Percentiles rank a stretch among this genome's conserved stretches.
phyloP scores from a whole-genome alignment of 2,888 invertebrate species.

The Ectemnius continuus region DNA sequence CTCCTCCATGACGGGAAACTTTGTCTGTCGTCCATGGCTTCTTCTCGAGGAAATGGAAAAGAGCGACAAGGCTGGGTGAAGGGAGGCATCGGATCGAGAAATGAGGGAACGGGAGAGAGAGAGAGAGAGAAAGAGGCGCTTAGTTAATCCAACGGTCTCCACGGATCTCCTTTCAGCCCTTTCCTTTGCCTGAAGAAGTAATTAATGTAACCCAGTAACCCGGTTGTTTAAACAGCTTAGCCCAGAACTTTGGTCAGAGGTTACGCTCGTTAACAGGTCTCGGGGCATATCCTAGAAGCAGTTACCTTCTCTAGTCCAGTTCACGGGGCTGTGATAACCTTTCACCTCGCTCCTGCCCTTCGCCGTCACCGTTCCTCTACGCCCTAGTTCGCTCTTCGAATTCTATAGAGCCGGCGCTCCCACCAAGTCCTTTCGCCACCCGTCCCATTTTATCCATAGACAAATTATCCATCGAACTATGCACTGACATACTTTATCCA shows the following conservation, averaged over 20 bases:
- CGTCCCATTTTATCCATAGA: no score
- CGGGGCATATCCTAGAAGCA: slow-evolving; percentile 33
- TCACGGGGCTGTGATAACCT: slow-evolving; percentile 12
- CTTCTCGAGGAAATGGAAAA: slow-evolving; percentile 25
- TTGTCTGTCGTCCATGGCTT: slow-evolving; percentile 10
- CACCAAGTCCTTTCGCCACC: no score
- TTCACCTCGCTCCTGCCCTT: slow-evolving; percentile 9
- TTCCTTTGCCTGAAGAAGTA: slow-evolving; percentile 46
- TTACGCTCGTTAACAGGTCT: slow-evolving; percentile 57
- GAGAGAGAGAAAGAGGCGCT: slow-evolving; percentile 8
- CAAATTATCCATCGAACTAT: no score
- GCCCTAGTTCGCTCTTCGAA: no score
- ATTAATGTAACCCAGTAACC: slow-evolving; percentile 62
- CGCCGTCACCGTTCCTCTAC: not conserved
- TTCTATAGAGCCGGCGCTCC: no score
- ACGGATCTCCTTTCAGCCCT: not conserved
- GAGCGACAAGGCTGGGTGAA: not conserved
- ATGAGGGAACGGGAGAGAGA: not conserved
- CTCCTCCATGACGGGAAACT: slow-evolving; percentile 23
- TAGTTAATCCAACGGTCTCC: not conserved
- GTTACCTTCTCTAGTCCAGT: slow-evolving; percentile 12
- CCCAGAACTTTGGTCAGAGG: slow-evolving; percentile 44
- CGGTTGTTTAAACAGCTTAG: slow-evolving; percentile 58
- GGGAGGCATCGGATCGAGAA: slow-evolving; percentile 6
- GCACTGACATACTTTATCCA: no score